These are phyloP conservation scores for Eupithecia insigniata DNA, from an alignment of 2,888 invertebrate species.

Conservation along the genomic window DNA sequence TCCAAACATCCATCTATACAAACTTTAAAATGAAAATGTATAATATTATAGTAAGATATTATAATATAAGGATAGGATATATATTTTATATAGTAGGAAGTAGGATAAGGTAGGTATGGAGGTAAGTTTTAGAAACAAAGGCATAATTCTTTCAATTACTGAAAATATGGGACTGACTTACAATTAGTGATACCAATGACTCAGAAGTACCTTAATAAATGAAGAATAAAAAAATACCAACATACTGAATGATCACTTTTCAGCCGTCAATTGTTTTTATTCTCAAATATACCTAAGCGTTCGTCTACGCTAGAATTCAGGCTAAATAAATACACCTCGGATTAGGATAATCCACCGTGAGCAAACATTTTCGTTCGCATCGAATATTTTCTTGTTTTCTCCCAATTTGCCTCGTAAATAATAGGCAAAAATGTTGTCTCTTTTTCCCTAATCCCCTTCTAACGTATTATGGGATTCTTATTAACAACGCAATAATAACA, in stretches of 20 bases:
- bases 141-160: not conserved
- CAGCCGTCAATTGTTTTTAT: slow-evolving; percentile 3
- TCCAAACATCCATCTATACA: too few relatives aligned
- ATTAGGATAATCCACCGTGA: slow-evolving; percentile 26
- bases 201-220: too few relatives aligned
- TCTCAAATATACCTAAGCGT: slow-evolving; percentile 16
- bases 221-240: not conserved
- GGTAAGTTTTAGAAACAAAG: not conserved
- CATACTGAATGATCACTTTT: not conserved
- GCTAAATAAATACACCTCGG: slow-evolving; percentile 16
- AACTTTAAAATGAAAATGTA: too few relatives aligned
- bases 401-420: slow-evolving; percentile 37
- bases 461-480: slow-evolving; percentile 34
- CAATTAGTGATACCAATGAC: too few relatives aligned
- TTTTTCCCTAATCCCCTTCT: slow-evolving; percentile 38
- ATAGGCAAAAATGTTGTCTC: slow-evolving; percentile 38
- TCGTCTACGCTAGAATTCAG: slow-evolving; percentile 5
- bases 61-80: too few relatives aligned
- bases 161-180: too few relatives aligned
- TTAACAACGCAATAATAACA: slow-evolving; percentile 41
- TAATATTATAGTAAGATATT: too few relatives aligned
- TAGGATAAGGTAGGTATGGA: not conserved
- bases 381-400: slow-evolving; percentile 33
- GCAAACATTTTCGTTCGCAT: slow-evolving; percentile 24
- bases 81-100: too few relatives aligned